phyloP scores from a whole-genome alignment of 64 coral and sea anemone genomes.

The Acropora yongei region DNA sequence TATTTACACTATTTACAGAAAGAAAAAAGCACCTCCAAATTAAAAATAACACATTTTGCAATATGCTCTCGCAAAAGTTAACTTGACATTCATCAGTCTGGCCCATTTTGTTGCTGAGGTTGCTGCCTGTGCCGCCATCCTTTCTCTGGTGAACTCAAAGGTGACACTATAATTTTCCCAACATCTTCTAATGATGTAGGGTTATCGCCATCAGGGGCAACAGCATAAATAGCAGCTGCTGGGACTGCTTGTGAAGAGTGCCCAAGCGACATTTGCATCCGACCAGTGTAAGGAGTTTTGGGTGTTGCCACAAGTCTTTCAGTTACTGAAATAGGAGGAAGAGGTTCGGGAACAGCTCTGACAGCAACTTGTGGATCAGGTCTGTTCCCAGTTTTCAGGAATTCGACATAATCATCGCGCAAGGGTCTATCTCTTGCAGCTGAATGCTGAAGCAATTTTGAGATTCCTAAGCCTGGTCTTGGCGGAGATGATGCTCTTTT shows the following conservation, averaged over 20 bases:
- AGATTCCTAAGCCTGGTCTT: conserved; percentile 77
- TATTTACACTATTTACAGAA: conserved; percentile 32
- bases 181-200: conserved; percentile 66
- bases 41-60: neutral
- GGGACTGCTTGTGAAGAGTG: conserved; percentile 50
- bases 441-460: conserved; percentile 45
- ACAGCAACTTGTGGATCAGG: conserved; percentile 94
- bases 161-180: conserved; percentile 90
- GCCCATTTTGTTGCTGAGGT: conserved; percentile 85
- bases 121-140: conserved; percentile 89
- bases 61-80: neutral
- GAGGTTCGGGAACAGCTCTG: conserved; percentile 76
- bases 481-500: conserved; percentile 65
- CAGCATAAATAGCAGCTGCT: conserved; percentile 30
- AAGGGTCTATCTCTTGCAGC: conserved; percentile 64
- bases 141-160: conserved; percentile 90
- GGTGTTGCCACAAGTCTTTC: conserved; percentile 67
- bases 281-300: conserved; percentile 51
- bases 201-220: conserved; percentile 19
- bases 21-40: neutral
- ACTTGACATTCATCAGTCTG: neutral
- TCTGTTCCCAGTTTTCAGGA: conserved; percentile 84
- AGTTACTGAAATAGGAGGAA: conserved; percentile 77
- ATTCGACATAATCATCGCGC: conserved; percentile 91
- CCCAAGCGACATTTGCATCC: conserved; percentile 56